Percentiles rank a stretch among this genome's conserved stretches.
Conservation (phyloP, 2,797 vertebrate genomes). For the Macropodus opercularis region DNA sequence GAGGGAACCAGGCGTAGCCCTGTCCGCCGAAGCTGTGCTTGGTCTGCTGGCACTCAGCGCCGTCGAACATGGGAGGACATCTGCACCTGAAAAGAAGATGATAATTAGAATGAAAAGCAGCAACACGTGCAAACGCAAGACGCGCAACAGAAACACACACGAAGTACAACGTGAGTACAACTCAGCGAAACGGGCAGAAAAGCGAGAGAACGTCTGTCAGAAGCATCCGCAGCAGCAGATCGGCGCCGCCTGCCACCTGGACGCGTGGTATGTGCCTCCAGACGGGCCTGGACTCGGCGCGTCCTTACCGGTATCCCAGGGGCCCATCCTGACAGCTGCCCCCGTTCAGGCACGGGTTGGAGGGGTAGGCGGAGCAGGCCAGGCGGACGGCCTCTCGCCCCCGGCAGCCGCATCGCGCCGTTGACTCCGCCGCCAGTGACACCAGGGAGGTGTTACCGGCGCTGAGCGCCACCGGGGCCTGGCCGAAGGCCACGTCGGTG, state of each 20-base stretch:
- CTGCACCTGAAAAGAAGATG: slow-evolving; percentile 88
- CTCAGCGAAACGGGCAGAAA: too few species aligned
- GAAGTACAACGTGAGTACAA: too few species aligned
- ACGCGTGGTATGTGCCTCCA: too few species aligned
- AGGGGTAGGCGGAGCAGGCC: slow-evolving; percentile 83
- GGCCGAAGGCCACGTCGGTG: slow-evolving; percentile 77
- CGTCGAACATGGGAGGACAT: slow-evolving; percentile 86
- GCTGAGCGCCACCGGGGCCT: slow-evolving; percentile 78
- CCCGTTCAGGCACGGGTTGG: slow-evolving; percentile 87
- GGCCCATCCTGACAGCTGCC: slow-evolving; percentile 86
- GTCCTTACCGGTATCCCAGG: slow-evolving; percentile 88
- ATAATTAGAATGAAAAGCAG: too few species aligned
- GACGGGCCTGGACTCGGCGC: too few species aligned
- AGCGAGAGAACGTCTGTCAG: too few species aligned
- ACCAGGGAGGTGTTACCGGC: slow-evolving; percentile 81
- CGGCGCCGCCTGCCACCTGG: too few species aligned
- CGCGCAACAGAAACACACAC: too few species aligned
- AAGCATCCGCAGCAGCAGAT: too few species aligned
- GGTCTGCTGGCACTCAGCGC: slow-evolving; percentile 91
- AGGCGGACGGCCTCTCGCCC: slow-evolving; percentile 80
- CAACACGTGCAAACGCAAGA: too few species aligned
- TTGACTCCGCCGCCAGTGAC: slow-evolving; percentile 78
- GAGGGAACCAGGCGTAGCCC: slow-evolving; percentile 91
- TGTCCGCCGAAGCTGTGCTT: slow-evolving; percentile 86
- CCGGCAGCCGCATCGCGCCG: slow-evolving; percentile 82